Conservation (phyloP, 2,888 invertebrate genomes). For the Horisme vitalbata region DNA sequence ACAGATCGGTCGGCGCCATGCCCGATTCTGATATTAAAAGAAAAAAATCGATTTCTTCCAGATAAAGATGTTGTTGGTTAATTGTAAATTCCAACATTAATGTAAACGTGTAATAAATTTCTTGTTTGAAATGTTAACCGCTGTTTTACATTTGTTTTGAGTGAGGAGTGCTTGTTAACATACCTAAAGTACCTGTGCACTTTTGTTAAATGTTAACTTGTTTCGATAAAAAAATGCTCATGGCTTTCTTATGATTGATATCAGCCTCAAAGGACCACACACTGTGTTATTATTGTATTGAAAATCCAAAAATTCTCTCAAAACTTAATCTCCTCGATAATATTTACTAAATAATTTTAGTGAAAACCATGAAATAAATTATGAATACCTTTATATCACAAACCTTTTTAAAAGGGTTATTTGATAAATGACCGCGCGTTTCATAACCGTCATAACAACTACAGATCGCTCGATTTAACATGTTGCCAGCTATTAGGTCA, state of each 20-base stretch:
- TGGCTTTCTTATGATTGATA: too few species aligned
- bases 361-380: conserved; percentile 1
- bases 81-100: conserved; percentile 73
- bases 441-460: conserved; percentile 19
- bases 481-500: conserved; percentile 43
- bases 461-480: conserved; percentile 39
- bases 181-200: too few species aligned
- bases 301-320: too few species aligned
- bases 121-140: conserved; percentile 46
- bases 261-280: too few species aligned
- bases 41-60: conserved; percentile 69
- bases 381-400: conserved; percentile 7
- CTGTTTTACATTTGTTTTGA: conserved; percentile 41
- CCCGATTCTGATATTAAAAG: conserved; percentile 76
- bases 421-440: conserved; percentile 16
- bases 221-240: too few species aligned
- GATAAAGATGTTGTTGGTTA: conserved; percentile 79
- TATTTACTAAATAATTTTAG: too few species aligned
- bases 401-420: conserved; percentile 7
- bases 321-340: too few species aligned
- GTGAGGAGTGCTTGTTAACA: conserved; percentile 11
- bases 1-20: conserved; percentile 79
- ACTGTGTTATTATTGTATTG: too few species aligned
- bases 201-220: too few species aligned
- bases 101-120: conserved; percentile 56